Base-by-base conservation (phyloP, 2,113 vertebrate genomes). In the Melospiza melodia region DNA sequence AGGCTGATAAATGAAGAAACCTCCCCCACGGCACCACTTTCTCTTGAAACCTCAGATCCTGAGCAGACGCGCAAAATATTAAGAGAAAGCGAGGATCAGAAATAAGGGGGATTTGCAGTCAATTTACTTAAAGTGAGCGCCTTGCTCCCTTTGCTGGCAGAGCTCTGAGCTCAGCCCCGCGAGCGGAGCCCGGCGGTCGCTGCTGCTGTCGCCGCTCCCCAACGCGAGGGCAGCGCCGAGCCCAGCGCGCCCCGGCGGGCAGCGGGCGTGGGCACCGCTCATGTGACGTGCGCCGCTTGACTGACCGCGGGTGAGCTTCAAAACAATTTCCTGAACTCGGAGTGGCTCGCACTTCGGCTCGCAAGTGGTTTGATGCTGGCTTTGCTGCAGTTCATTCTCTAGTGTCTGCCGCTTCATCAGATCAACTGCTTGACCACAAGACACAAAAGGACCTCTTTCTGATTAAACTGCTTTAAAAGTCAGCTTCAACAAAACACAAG, bases 1-100 rank as follows among this genome's bases (percentile, higher is more conserved):
- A 75, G 73, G 41, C 35, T 75, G 71, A 93, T 88, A 97, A 95
- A 93, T 76, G 85, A 84, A 81, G 73, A 95, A 92, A 61, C 57
- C 72, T 81, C 85, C 69, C 66, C 79, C 88, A 69, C 57, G 54
- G 48, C 72, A 69, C 59, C 1, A 0, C 43, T 93, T 90, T 77
- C 73, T 88, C 51, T 52, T 86, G 52, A 77, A 89, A 67, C 74
- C 52, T 57, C 90, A 78, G 66, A 67, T 67, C 76, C 80, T 31
- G 48, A 90, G 22, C 27, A 31, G 49, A 90, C 48, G 74, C 11
- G 0, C 76, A 24, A 63, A 76, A 80, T 39, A 67, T 44, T 43
- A 92, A 49, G 55, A 67, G 80, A 79, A 92, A 92, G 37, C 0
- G 0, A 84, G 39, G 48, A n/a, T 58, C 20, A 75, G 74, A 94